Evolutionary conservation across 2,888 invertebrate genomes (phyloP).

Genomic region (Willowsia nigromaculata): DNA sequence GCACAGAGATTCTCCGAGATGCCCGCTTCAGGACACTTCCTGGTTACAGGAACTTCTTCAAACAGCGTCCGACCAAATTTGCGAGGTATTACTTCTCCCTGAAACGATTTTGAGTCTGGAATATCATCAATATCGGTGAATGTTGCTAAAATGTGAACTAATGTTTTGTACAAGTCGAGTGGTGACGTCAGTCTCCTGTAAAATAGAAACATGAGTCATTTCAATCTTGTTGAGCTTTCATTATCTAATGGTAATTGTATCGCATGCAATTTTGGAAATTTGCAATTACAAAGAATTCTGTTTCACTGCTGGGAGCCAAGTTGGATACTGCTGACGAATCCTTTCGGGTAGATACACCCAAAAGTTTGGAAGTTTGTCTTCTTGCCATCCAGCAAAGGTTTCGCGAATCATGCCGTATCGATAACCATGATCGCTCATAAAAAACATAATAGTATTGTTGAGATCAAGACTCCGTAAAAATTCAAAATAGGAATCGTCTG

Average conservation of each 20-base stretch:
- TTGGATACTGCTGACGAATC: constrained; percentile 49
- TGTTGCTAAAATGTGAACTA: constrained; percentile 68
- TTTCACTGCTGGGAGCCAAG: constrained; percentile 63
- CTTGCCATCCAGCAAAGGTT: constrained; percentile 85
- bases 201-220: neutral
- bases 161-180: constrained; percentile 74
- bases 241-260: no score
- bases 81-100: constrained; percentile 3
- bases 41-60: constrained; percentile 55
- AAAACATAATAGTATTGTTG: constrained; percentile 86
- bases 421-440: constrained; percentile 86
- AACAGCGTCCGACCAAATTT: constrained; percentile 71
- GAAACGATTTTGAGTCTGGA: constrained; percentile 29
- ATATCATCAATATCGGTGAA: constrained; percentile 39
- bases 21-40: constrained; percentile 74
- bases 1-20: constrained; percentile 73
- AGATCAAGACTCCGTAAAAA: constrained; percentile 80
- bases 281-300: constrained; percentile 71
- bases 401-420: constrained; percentile 86
- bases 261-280: no score
- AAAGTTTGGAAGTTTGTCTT: constrained; percentile 76
- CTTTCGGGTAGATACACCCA: constrained; percentile 73
- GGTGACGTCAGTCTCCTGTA: constrained; percentile 73
- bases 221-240: no score
- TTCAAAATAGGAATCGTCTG: constrained; percentile 61